phyloP scores from a whole-genome alignment of 2,113 vertebrate species.

The Sinosuthora webbiana region DNA sequence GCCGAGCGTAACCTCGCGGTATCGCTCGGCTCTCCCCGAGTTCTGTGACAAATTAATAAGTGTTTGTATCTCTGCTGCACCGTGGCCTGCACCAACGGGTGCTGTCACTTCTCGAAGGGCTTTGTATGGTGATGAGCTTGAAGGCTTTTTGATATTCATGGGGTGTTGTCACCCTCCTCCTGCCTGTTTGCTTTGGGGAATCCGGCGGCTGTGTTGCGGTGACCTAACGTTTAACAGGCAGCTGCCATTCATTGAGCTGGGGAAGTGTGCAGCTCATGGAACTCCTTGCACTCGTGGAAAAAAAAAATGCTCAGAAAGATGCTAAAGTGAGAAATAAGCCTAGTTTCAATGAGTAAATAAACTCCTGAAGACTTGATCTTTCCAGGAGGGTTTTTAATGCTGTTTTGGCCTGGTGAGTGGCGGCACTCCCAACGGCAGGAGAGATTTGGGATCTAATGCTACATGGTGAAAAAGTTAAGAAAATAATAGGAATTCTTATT shows the following conservation, averaged over 20 bases:
- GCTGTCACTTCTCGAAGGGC: constrained; percentile 3
- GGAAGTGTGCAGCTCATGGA: neutral
- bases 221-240: neutral
- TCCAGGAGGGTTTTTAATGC: neutral
- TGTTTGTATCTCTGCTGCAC: neutral
- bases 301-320: neutral
- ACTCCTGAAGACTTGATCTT: neutral
- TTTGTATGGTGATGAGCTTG: neutral
- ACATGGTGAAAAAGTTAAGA: neutral
- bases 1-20: neutral
- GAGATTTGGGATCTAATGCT: too few relatives aligned
- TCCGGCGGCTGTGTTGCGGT: neutral
- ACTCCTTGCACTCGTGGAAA: neutral
- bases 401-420: neutral
- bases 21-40: neutral
- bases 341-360: neutral
- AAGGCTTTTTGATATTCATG: constrained; percentile 14
- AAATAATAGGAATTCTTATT: neutral
- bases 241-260: neutral
- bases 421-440: neutral
- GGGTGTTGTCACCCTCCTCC: neutral
- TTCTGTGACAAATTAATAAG: neutral
- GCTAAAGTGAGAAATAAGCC: neutral
- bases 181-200: constrained; percentile 17
- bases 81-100: neutral